Evolutionary conservation across 2,888 invertebrate genomes (phyloP), one percentile per base, ranked within the genome.

Genomic region (Gari tellinella): DNA sequence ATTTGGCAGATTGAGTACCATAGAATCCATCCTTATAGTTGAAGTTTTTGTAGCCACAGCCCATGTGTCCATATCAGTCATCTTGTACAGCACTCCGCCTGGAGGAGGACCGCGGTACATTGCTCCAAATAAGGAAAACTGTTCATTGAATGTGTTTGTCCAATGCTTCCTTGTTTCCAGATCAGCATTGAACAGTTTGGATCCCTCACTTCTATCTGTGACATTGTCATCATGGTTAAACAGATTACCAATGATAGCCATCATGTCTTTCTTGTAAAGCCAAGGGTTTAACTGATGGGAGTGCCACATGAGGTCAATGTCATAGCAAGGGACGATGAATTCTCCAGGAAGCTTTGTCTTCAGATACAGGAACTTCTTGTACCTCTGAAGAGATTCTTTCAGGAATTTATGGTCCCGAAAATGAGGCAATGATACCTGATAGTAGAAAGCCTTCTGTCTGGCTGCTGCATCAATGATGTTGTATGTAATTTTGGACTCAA

Each of bases 251-350:
- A 90, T 76, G 4, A 89, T 69, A 0, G 65, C 66, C 26, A 70
- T 74, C 26, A 88, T 91, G 62, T 91, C 91, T 40, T 82, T 72
- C 61, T 85, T 82, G 79, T 91, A 91, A 23, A 64, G 60, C 15
- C 75, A 26, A 2, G 91, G 91, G 60, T 90, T 89, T 23, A 93
- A 89, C 84, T 93, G 92, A 84, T 93, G 93, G 1, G 92, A 87
- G 80, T 93, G 93, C 93, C 93, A 93, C 15, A 92, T 86, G 23
- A 93, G 82, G 80, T 93, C 93, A 75, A 92, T 92, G 80, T 93
- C 93, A 76, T 93, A 93, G 80, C 92, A 93, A 0, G 93, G 93
- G 19, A 93, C 92, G 17, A 93, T 83, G 77, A 93, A 93, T 64
- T 90, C 87, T 21, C 89, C 90, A 3, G 91, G 87, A 76, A 92